Percentiles rank a stretch among this genome's conserved stretches.
phyloP scores from a whole-genome alignment of 30 jellyfish, hydroid and myxozoan species.

The Sanderia malayensis region DNA sequence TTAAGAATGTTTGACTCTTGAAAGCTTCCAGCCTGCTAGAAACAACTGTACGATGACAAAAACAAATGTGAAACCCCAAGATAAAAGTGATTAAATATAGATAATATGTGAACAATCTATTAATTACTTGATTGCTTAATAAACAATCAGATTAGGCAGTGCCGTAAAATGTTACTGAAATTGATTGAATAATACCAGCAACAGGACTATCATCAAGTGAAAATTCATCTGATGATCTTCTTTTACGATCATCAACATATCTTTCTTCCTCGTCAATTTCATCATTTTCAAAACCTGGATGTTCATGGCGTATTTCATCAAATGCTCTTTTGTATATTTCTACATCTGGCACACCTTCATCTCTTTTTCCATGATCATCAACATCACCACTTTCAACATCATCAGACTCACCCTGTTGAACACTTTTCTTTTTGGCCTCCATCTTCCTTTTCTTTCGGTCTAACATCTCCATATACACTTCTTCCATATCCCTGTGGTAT shows the following conservation, averaged over 20 bases:
- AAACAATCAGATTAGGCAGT: constrained; percentile 36
- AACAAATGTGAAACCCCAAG: background rate
- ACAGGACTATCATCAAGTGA: constrained; percentile 57
- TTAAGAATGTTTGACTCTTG: background rate
- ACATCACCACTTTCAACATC: constrained; percentile 27
- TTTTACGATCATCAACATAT: constrained; percentile 17
- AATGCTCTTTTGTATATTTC: constrained; percentile 49
- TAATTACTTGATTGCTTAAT: background rate
- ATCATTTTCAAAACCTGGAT: background rate
- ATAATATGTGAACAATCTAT: no score
- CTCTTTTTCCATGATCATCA: background rate
- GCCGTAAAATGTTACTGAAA: constrained; percentile 84
- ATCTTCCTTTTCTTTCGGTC: constrained; percentile 68
- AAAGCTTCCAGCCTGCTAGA: constrained; percentile 20
- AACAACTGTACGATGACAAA: background rate
- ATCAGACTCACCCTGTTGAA: constrained; percentile 9
- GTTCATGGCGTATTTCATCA: constrained; percentile 31
- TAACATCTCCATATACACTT: constrained; percentile 73
- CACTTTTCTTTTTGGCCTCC: constrained; percentile 31
- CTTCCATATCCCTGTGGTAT: constrained; percentile 80
- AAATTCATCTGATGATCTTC: constrained; percentile 25
- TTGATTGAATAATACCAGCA: constrained; percentile 78
- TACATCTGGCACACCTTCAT: constrained; percentile 22
- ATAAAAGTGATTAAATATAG: background rate
- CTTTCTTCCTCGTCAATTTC: constrained; percentile 58